Percentiles rank a stretch among this genome's conserved stretches.
Conservation (phyloP, 2,888 invertebrate genomes). For the Chloromyia formosa region DNA sequence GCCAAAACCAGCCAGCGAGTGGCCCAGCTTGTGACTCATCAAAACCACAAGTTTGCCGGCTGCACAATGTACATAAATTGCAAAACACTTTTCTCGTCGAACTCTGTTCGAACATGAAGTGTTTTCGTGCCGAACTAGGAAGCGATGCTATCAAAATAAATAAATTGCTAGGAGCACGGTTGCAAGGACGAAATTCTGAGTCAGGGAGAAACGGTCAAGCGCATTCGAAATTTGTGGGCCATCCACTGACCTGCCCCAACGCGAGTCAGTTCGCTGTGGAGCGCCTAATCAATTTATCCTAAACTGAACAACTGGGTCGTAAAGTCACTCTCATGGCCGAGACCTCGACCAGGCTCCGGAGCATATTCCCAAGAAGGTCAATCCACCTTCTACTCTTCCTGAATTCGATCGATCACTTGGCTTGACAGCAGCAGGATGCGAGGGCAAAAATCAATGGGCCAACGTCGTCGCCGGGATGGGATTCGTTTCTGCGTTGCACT, state of each 20-base stretch:
- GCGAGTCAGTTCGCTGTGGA: no score
- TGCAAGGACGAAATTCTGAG: background rate
- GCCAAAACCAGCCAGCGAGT: background rate
- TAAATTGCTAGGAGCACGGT: background rate
- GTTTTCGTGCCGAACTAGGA: background rate
- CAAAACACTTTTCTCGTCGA: slow-evolving; percentile 19
- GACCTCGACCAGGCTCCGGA: background rate
- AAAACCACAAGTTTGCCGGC: no score
- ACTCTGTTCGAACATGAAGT: background rate
- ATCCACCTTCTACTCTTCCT: background rate
- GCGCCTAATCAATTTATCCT: no score
- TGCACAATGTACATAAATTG: slow-evolving; percentile 10
- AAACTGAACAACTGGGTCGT: no score
- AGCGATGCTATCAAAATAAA: background rate
- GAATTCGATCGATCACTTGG: background rate
- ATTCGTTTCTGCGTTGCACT: slow-evolving; percentile 24
- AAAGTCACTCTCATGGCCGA: background rate
- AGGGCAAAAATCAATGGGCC: slow-evolving; percentile 31
- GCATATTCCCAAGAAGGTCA: background rate
- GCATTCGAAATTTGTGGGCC: slow-evolving; percentile 39
- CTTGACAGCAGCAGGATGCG: slow-evolving; percentile 16
- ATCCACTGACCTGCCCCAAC: slow-evolving; percentile 29
- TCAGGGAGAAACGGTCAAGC: slow-evolving; percentile 33
- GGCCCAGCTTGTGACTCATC: background rate
- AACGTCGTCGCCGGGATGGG: background rate